A percentile compares a stretch with the other conserved stretches of the same genome.
Evolutionary conservation across 2,797 vertebrate species (phyloP).

Genomic region (Threskiornis aethiopicus): DNA sequence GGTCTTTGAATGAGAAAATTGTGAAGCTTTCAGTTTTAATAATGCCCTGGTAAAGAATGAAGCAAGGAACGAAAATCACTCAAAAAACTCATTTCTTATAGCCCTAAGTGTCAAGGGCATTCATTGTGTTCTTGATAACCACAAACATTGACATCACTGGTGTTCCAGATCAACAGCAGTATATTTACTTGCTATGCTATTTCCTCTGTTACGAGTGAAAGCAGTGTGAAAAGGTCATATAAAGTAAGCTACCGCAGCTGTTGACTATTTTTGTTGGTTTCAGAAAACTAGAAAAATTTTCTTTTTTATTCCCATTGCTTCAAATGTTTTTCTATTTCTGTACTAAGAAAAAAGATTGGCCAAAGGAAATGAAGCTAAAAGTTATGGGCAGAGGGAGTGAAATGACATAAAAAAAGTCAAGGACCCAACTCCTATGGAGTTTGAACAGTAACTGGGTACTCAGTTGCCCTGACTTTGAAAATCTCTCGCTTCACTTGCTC

Average conservation of each 20-base stretch:
- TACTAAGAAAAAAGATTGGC: background rate
- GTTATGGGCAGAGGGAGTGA: background rate
- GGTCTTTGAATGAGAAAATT: slow-evolving; percentile 70
- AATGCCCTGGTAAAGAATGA: slow-evolving; percentile 60
- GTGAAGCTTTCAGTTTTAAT: slow-evolving; percentile 73
- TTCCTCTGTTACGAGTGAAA: slow-evolving; percentile 39
- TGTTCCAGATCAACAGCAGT: slow-evolving; percentile 56
- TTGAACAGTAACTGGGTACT: background rate
- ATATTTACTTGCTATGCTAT: slow-evolving; percentile 27
- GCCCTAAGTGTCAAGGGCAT: slow-evolving; percentile 53
- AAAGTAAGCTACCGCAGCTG: slow-evolving; percentile 36
- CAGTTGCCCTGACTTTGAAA: background rate
- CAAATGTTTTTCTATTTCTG: background rate
- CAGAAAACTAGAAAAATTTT: background rate
- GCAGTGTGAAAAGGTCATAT: slow-evolving; percentile 47
- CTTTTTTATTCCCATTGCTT: background rate
- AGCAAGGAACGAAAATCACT: slow-evolving; percentile 67
- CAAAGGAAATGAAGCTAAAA: background rate
- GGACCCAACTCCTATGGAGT: background rate
- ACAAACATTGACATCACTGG: slow-evolving; percentile 25
- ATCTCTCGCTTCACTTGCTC: background rate
- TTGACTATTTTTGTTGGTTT: slow-evolving; percentile 15
- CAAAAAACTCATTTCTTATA: slow-evolving; percentile 42
- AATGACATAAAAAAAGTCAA: background rate
- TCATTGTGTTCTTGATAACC: slow-evolving; percentile 52